Percentiles rank a stretch among this genome's conserved stretches.
Evolutionary conservation across 2,888 invertebrate genomes (phyloP).

Genomic region (Brenthis hecate): DNA sequence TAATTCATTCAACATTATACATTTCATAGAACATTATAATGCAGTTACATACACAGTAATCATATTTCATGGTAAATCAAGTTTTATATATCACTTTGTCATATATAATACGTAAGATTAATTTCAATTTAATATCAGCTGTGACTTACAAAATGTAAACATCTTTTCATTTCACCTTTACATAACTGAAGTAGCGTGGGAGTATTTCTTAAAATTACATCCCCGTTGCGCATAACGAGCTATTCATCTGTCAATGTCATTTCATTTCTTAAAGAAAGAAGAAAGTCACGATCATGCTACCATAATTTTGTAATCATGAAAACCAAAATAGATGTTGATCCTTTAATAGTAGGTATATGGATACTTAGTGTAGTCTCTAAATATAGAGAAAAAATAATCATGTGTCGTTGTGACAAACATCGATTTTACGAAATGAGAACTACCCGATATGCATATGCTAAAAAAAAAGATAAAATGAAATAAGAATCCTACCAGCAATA

Average conservation of each 20-base stretch:
- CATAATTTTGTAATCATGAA: constrained; percentile 11
- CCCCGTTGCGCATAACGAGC: constrained; percentile 21
- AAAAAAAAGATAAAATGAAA: too few species aligned
- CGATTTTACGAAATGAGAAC: too few species aligned
- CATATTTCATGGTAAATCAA: too few species aligned
- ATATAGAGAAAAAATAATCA: too few species aligned
- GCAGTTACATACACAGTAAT: too few species aligned
- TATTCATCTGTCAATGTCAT: constrained; percentile 27
- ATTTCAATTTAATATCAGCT: constrained; percentile 7
- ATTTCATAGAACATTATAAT: too few species aligned
- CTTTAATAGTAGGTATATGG: neutral
- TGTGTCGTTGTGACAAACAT: too few species aligned
- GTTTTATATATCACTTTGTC: neutral
- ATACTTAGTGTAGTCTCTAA: too few species aligned
- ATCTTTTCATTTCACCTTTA: constrained; percentile 20
- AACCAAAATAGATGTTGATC: constrained; percentile 6
- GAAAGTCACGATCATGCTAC: constrained; percentile 24
- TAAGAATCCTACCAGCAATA: too few species aligned
- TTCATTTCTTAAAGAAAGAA: constrained; percentile 17
- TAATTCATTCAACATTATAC: neutral
- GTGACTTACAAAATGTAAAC: constrained; percentile 1
- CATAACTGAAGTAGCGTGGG: constrained; percentile 19
- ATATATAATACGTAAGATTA: neutral
- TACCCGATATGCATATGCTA: too few species aligned
- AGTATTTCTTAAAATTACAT: constrained; percentile 27